Evolutionary conservation across 2,797 vertebrate species (phyloP), one percentile per base, ranked within the genome.

Genomic region (Staurois parvus): DNA sequence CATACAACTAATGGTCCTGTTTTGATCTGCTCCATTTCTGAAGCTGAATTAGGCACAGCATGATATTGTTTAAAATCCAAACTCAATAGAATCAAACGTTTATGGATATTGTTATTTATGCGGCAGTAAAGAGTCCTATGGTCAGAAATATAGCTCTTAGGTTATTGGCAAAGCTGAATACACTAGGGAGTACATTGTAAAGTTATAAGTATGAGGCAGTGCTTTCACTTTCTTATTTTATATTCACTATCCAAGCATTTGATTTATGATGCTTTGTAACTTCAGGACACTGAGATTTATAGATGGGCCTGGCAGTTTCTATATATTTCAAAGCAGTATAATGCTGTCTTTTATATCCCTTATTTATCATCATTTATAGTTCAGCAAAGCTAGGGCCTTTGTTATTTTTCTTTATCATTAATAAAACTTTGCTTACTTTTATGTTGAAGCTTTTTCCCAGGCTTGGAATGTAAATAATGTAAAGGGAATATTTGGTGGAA

Each of bases 341-440:
- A 64, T 73, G 19, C 29, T 66, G 28, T 77, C n/a, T 45, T 45
- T 84, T 72, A 30, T 30, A 62, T 40, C 29, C 11, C 45, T 66
- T 52, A 76, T 83, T 76, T 24, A 83, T 68, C 59, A 69, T 82
- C 30, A 37, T 69, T 76, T 76, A 69, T 34, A 34, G 45, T 75
- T 56, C 26, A 8, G 8, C 19, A 24, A 59, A 24, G n/a, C 52
- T 8, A 2, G 21, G 48, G 12, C 12, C 17, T 21, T 1, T 52
- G 48, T 6, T 52, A 37, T 59, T 59, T 24, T 8, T 59, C 24
- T 5, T 56, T 1, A 8, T 24, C 7, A 59, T 24, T 24, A 24
- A 59, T 24, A 59, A n/a, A 59, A 59, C 52, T 59, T 59, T 24
- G 21, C 52, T 24, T 59, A 59, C 52, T 59, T 59, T 24, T 52